A percentile compares a stretch with the other conserved stretches of the same genome.
phyloP scores from a whole-genome alignment of 2,113 vertebrate genomes.

The Phalacrocorax carbo region DNA sequence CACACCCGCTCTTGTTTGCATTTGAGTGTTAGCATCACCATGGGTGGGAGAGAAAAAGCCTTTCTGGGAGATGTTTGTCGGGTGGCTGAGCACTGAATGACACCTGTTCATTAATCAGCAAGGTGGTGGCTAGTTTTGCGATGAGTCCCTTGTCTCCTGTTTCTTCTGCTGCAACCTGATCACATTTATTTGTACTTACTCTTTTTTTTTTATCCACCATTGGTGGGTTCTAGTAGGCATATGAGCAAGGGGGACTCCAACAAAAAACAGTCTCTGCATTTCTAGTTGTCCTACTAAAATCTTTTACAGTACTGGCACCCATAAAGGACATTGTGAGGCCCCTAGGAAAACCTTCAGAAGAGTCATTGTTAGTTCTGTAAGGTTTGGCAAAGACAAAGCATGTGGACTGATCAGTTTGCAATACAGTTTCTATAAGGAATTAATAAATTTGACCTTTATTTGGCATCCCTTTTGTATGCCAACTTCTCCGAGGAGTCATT shows the following conservation, averaged over 20 bases:
- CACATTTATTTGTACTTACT: neutral
- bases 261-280: neutral
- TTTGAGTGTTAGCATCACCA: neutral
- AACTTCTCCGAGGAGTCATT: neutral
- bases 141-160: neutral
- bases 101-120: neutral
- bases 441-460: neutral
- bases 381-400: neutral
- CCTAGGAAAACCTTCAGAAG: neutral
- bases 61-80: neutral
- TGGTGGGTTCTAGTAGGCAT: neutral
- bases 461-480: neutral
- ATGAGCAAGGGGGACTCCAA: neutral
- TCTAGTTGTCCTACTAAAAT: neutral
- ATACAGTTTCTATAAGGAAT: neutral
- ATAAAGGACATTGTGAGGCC: neutral
- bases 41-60: neutral
- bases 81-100: neutral
- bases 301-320: neutral
- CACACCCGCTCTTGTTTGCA: neutral
- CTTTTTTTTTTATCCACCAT: neutral
- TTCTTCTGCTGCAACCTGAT: neutral
- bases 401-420: neutral
- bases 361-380: neutral
- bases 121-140: neutral